phyloP scores from a whole-genome alignment of 1,140 invertebrate genomes.

The Pseudoatta argentina region DNA sequence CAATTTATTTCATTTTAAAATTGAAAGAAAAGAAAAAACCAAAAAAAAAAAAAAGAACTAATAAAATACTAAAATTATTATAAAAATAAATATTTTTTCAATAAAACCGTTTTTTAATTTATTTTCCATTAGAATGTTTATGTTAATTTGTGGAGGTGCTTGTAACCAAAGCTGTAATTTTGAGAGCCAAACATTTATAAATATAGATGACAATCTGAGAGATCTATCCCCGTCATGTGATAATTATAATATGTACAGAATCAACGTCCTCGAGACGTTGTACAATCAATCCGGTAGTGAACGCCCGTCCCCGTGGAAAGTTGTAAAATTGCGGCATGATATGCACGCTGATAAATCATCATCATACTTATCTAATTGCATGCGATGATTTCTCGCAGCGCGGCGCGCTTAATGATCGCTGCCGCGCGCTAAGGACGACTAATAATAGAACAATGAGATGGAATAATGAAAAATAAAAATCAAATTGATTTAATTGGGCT shows the following conservation, averaged over 20 bases:
- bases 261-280: neutral
- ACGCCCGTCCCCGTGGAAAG: conserved; percentile 34
- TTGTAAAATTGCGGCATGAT: conserved; percentile 28
- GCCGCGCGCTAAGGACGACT: conserved; percentile 28
- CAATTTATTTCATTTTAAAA: no score
- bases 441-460: conserved; percentile 24
- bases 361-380: conserved; percentile 61
- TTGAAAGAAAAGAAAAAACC: no score
- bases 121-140: no score
- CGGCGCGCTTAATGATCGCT: conserved; percentile 37
- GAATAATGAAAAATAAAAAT: conserved; percentile 60
- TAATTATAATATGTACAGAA: neutral
- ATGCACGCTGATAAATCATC: conserved; percentile 51
- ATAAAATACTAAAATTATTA: no score
- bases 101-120: no score
- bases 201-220: neutral
- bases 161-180: neutral
- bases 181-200: no score
- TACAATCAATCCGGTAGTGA: conserved; percentile 36
- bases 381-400: conserved; percentile 51
- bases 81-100: no score
- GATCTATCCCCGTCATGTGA: neutral
- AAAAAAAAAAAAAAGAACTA: no score
- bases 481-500: conserved; percentile 73
- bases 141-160: no score